Conservation (phyloP, 2,113 vertebrate species). For the Prionailurus bengalensis region DNA sequence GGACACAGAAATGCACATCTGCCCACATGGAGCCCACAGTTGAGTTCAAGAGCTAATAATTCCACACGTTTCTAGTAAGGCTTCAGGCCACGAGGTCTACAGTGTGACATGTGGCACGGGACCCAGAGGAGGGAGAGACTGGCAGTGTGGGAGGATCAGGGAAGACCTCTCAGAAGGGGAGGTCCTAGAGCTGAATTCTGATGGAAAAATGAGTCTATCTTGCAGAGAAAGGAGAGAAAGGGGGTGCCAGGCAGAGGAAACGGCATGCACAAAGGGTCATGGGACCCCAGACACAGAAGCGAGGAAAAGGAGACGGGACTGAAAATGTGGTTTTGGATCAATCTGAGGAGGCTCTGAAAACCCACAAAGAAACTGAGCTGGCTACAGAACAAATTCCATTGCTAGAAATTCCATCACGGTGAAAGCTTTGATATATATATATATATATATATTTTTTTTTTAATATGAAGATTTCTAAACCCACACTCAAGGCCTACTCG, state of each 20-base stretch:
- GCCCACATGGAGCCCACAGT: rapidly evolving
- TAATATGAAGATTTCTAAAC: background rate
- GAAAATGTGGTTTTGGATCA: rapidly evolving
- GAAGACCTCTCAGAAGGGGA: background rate
- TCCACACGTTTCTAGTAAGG: background rate
- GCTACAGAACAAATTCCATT: rapidly evolving
- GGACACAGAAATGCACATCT: rapidly evolving
- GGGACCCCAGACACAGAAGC: rapidly evolving
- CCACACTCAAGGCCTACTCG: background rate
- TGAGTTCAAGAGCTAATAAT: background rate
- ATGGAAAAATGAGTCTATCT: rapidly evolving
- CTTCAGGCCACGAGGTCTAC: background rate
- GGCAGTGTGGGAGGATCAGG: background rate
- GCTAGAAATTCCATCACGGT: background rate
- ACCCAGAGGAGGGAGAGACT: background rate
- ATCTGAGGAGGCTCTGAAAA: background rate
- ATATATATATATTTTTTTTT: background rate
- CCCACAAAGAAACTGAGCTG: no score
- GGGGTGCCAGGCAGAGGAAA: background rate
- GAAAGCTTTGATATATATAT: background rate
- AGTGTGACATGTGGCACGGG: rapidly evolving
- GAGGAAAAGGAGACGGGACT: rapidly evolving
- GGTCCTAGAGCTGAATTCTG: background rate
- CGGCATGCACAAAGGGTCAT: rapidly evolving
- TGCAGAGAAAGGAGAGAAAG: background rate